Evolutionary conservation across 2,113 vertebrate genomes (phyloP).

Genomic region (Spea multiplicata): DNA sequence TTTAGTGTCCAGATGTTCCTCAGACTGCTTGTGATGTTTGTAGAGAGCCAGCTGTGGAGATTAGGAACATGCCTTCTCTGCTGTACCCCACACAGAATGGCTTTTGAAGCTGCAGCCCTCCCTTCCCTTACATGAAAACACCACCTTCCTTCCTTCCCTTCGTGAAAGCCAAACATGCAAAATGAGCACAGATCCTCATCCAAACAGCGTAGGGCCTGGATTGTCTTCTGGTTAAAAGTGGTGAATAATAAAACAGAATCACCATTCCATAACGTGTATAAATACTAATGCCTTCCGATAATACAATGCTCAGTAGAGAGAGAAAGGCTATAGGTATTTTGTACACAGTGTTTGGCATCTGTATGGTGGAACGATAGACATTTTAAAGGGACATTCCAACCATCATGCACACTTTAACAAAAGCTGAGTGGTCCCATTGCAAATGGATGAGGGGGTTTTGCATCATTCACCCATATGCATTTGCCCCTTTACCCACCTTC

Average conservation of each 20-base stretch:
- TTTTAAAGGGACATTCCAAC: no score
- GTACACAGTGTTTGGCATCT: no score
- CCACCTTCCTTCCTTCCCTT: constrained; percentile 13
- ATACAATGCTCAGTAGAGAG: no score
- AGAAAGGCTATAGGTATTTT: no score
- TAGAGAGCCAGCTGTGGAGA: constrained; percentile 23
- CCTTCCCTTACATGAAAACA: not conserved
- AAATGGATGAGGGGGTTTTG: no score
- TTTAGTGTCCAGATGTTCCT: constrained; percentile 33
- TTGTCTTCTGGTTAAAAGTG: not conserved
- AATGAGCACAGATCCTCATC: not conserved
- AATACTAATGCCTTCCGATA: not conserved
- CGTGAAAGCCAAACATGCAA: not conserved
- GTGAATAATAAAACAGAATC: not conserved
- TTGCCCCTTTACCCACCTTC: no score
- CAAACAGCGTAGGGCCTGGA: not conserved
- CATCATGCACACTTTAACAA: no score
- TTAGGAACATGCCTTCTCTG: not conserved
- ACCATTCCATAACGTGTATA: not conserved
- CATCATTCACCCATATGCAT: no score
- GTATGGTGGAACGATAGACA: no score
- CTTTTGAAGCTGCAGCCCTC: not conserved
- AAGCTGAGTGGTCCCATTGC: no score
- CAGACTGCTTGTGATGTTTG: constrained; percentile 11
- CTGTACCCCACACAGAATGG: not conserved